phyloP scores from a whole-genome alignment of 2,113 vertebrate species.

The Illadopsis cleaveri region DNA sequence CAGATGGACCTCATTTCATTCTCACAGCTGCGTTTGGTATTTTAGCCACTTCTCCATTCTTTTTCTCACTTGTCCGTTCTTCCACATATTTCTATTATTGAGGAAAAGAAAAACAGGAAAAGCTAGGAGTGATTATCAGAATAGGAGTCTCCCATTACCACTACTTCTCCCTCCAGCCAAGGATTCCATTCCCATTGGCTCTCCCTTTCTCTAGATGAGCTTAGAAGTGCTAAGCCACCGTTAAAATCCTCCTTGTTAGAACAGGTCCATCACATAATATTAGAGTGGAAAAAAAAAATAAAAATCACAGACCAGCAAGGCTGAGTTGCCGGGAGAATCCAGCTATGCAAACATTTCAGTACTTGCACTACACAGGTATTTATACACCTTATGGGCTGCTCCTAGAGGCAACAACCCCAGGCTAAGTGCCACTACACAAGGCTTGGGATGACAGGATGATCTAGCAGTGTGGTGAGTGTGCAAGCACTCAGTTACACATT shows the following conservation, averaged over 20 bases:
- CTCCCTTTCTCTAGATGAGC: background rate
- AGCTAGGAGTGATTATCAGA: background rate
- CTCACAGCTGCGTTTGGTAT: background rate
- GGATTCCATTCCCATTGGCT: background rate
- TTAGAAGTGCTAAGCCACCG: background rate
- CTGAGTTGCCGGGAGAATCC: background rate
- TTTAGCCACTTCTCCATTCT: background rate
- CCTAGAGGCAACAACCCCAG: background rate
- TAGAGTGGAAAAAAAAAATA: background rate
- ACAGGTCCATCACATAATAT: background rate
- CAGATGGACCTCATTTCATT: background rate
- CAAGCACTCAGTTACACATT: background rate
- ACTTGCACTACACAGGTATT: background rate
- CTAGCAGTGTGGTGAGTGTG: background rate
- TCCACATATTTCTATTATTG: background rate
- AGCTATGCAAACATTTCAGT: background rate
- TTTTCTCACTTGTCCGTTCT: background rate
- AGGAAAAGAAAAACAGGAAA: background rate
- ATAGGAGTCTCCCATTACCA: background rate
- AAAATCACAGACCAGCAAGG: background rate
- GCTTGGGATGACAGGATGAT: background rate
- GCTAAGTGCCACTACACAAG: background rate
- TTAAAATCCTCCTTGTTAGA: background rate
- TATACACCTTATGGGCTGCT: background rate
- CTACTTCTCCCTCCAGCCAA: background rate